These are phyloP conservation scores for Urechis unicinctus DNA, from an alignment of 2,888 invertebrate genomes.

Conservation along the genomic window DNA sequence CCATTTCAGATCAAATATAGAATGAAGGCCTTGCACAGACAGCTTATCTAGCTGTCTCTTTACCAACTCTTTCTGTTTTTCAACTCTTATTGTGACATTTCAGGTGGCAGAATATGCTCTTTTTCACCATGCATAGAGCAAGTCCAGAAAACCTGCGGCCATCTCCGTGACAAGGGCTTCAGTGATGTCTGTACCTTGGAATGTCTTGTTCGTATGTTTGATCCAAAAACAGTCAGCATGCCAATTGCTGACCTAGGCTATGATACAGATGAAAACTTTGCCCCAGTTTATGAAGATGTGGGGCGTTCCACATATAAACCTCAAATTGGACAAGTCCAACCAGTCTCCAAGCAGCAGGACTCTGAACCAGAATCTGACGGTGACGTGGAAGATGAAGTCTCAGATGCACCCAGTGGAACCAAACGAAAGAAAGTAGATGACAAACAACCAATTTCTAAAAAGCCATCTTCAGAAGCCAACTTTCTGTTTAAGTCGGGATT, in stretches of 20 bases:
- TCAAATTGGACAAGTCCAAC: too few relatives aligned
- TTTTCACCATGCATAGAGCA: constrained; percentile 99
- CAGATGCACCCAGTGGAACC: too few relatives aligned
- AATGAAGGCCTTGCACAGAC: too few relatives aligned
- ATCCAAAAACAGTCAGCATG: constrained; percentile 35
- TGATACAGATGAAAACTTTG: not conserved
- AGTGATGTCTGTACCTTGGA: constrained; percentile 80
- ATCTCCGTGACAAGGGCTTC: constrained; percentile 68
- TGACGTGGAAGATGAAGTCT: too few relatives aligned
- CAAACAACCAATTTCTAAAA: too few relatives aligned
- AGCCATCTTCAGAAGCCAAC: constrained; percentile 3
- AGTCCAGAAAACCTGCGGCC: constrained; percentile 80
- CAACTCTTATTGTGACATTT: not conserved
- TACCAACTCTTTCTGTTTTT: too few relatives aligned
- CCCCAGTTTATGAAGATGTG: too few relatives aligned
- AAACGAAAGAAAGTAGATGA: not conserved
- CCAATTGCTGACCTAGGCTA: constrained; percentile 22
- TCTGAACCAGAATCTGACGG: not conserved
- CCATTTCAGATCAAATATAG: too few relatives aligned
- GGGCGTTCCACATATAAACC: too few relatives aligned
- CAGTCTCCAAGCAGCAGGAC: too few relatives aligned
- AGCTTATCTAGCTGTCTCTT: too few relatives aligned
- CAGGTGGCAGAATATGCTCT: constrained; percentile 89
- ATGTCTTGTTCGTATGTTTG: constrained; percentile 54
- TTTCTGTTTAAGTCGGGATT: constrained; percentile 55